Evolutionary conservation across 2,797 vertebrate genomes (phyloP), one percentile per base, ranked within the genome.

Genomic region (Merluccius polli): DNA sequence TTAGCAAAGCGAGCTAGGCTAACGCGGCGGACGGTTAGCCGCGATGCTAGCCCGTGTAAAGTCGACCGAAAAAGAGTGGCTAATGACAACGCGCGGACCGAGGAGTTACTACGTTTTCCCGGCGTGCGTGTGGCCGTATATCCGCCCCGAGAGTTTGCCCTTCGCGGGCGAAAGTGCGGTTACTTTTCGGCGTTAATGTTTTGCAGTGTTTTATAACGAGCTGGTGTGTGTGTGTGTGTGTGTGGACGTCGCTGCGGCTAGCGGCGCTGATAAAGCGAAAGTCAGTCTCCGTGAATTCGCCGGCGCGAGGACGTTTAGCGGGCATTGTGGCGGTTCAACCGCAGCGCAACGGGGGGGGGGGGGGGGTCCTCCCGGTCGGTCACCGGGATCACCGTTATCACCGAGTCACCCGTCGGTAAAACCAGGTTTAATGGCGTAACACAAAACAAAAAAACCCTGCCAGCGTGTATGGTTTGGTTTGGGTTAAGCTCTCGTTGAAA

Each of bases 231-330:
- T n/a, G n/a, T n/a, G n/a, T n/a, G n/a, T n/a, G n/a, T n/a, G 73
- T 73, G 79, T 86, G 89, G 88, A 90, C 89, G 81, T 79, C 24
- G 3, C 77, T 7, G 77, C 52, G 89, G 89, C 85, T 92, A 83
- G 86, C 84, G 85, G 88, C 87, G 35, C 18, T 36, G 38, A 32
- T 48, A 33, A 31, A 85, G 87, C 82, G 85, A 84, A 81, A 89
- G 87, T 90, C 87, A 24, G 82, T 78, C 77, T 74, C 80, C 80
- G 83, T 8, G 79, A 79, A 82, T 88, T 78, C 77, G 80, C 81
- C 81, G 6, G 38, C 27, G 82, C 70, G 87, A 92, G 92, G 92
- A 87, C 92, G 82, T 92, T 92, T 93, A 91, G 91, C 91, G 91
- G 92, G 85, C 91, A 90, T 89, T 52, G 84, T 76, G 73, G 79